These are phyloP conservation scores for Plusia festucae DNA, from an alignment of 2,888 invertebrate species.

Conservation along the genomic window DNA sequence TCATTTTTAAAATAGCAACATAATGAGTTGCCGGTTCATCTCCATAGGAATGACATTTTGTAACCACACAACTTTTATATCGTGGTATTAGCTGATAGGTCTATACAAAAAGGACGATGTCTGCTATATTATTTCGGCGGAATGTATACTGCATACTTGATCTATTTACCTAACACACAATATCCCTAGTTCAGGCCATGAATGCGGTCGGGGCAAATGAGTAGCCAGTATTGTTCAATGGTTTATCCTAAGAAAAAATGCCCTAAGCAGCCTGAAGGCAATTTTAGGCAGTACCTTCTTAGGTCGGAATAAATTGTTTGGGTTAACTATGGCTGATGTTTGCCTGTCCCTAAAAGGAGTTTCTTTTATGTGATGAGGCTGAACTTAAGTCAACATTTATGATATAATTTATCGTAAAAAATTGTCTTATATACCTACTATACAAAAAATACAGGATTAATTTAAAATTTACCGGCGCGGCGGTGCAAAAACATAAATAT, in stretches of 20 bases:
- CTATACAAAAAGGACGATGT: slow-evolving; percentile 7
- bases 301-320: slow-evolving; percentile 26
- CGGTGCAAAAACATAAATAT: too few species aligned
- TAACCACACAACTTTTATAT: too few species aligned
- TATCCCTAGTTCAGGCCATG: slow-evolving; percentile 37
- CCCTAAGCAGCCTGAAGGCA: slow-evolving; percentile 14
- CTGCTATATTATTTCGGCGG: slow-evolving; percentile 16
- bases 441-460: too few species aligned
- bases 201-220: slow-evolving; percentile 44
- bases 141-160: slow-evolving; percentile 36
- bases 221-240: slow-evolving; percentile 20
- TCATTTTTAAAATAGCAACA: too few species aligned
- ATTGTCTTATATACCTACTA: too few species aligned
- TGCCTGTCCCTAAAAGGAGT: slow-evolving; percentile 2
- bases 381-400: not conserved
- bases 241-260: slow-evolving; percentile 17
- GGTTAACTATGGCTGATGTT: slow-evolving; percentile 24
- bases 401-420: not conserved
- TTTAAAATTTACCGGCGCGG: too few species aligned
- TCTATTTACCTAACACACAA: slow-evolving; percentile 35
- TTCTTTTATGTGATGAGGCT: slow-evolving; percentile 5
- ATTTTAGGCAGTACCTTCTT: slow-evolving; percentile 20
- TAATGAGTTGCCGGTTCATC: too few species aligned
- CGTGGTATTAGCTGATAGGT: not conserved
- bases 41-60: too few species aligned